phyloP scores from a whole-genome alignment of 1,140 invertebrate genomes.

The Philopotamus ludificatus region DNA sequence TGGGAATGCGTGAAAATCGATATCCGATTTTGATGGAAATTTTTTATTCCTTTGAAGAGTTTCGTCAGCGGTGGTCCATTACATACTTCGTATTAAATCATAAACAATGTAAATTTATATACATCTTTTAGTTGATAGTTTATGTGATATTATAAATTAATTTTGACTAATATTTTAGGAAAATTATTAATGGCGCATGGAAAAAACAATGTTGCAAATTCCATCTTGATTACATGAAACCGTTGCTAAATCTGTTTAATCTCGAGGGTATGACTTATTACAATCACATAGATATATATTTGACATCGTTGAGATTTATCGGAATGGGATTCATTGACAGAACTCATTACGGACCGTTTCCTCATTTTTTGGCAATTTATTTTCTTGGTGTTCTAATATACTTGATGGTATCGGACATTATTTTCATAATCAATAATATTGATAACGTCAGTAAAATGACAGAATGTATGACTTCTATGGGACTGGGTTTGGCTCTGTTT shows the following conservation, averaged over 20 bases:
- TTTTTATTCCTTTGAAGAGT: no score
- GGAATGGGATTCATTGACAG: conserved; percentile 3
- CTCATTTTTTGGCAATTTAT: background rate
- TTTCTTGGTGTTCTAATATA: background rate
- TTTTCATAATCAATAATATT: background rate
- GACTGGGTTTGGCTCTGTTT: background rate
- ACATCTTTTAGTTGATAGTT: background rate
- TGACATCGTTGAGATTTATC: background rate
- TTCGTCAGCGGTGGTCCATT: no score
- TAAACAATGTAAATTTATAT: background rate
- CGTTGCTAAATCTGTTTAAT: conserved; percentile 26
- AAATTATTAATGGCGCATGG: background rate
- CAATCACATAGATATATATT: conserved; percentile 8
- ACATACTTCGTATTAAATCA: background rate
- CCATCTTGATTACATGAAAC: background rate
- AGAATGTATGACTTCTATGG: conserved; percentile 10
- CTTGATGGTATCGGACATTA: conserved; percentile 3
- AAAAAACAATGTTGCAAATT: background rate
- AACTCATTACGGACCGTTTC: background rate
- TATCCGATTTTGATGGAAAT: no score
- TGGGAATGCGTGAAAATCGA: no score
- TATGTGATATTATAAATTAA: background rate
- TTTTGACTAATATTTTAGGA: background rate
- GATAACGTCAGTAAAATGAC: background rate
- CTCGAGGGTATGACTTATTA: conserved; percentile 5